Percentiles rank a stretch among this genome's conserved stretches.
Conservation (phyloP, 2,888 invertebrate species). For the Drosophila rubida region DNA sequence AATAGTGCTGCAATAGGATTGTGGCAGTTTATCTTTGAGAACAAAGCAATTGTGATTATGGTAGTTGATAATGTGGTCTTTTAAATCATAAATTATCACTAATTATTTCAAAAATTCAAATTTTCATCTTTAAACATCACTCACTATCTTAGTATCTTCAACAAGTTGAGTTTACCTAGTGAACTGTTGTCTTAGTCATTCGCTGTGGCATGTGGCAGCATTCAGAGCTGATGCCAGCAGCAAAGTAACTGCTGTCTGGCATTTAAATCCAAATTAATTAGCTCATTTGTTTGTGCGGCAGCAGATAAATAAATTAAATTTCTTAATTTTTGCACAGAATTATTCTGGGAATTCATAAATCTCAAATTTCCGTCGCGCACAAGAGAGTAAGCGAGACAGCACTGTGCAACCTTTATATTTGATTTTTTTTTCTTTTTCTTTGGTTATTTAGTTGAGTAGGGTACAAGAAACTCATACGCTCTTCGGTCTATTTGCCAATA, state of each 20-base stretch:
- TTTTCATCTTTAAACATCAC: too few relatives aligned
- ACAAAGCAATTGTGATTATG: too few relatives aligned
- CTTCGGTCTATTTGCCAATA: constrained; percentile 58
- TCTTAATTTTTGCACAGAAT: constrained; percentile 47
- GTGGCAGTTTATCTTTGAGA: background rate
- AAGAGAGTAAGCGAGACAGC: constrained; percentile 23
- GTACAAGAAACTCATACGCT: constrained; percentile 26
- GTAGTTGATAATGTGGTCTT: too few relatives aligned
- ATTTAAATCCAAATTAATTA: constrained; percentile 39
- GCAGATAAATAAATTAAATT: constrained; percentile 44
- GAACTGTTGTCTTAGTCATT: background rate
- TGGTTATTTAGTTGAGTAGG: constrained; percentile 44
- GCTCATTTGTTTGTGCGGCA: constrained; percentile 33
- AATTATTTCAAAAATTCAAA: background rate
- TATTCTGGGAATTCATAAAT: constrained; percentile 77
- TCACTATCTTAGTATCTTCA: background rate
- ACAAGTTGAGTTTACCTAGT: background rate
- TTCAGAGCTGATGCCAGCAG: background rate
- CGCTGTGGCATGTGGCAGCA: background rate
- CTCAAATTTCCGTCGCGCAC: constrained; percentile 73
- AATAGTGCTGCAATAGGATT: background rate
- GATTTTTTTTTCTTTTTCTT: constrained; percentile 19
- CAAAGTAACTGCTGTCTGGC: constrained; percentile 14
- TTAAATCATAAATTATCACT: too few relatives aligned
- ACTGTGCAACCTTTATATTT: constrained; percentile 20